Evolutionary conservation across 1,140 invertebrate species (phyloP).

Genomic region (Frieseomelitta varia): DNA sequence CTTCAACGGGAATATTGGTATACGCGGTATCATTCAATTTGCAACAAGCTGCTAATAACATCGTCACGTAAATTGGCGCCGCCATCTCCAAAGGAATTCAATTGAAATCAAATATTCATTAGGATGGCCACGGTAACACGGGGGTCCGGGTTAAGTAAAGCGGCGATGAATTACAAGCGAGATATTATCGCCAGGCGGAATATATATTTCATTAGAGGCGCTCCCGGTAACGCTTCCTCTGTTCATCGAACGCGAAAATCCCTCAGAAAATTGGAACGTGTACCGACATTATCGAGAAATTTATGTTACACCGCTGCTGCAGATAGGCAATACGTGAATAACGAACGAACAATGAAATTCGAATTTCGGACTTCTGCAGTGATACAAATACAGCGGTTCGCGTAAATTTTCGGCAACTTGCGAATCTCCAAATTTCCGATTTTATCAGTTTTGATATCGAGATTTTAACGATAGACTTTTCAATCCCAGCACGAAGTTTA

Average conservation of each 20-base stretch:
- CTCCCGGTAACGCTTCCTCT: neutral
- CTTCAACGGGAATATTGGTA: conserved; percentile 16
- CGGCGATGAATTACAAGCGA: conserved; percentile 11
- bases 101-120: conserved; percentile 47
- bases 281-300: neutral
- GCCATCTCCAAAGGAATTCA: conserved; percentile 23
- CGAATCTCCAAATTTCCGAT: neutral
- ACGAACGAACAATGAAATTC: neutral
- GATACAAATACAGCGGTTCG: neutral
- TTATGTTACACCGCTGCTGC: neutral
- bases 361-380: neutral
- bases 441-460: too few relatives aligned
- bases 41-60: conserved; percentile 29
- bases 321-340: neutral
- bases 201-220: neutral
- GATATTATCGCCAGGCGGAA: conserved; percentile 1
- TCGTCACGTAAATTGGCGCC: conserved; percentile 20
- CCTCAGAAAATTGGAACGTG: neutral
- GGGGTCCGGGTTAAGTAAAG: conserved; percentile 20
- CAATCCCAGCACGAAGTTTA: too few relatives aligned
- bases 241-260: neutral
- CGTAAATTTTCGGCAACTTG: neutral
- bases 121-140: neutral
- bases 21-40: conserved; percentile 38
- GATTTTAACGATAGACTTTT: too few relatives aligned